Evolutionary conservation across 2,113 vertebrate genomes (phyloP).

Genomic region (Phocoena phocoena): DNA sequence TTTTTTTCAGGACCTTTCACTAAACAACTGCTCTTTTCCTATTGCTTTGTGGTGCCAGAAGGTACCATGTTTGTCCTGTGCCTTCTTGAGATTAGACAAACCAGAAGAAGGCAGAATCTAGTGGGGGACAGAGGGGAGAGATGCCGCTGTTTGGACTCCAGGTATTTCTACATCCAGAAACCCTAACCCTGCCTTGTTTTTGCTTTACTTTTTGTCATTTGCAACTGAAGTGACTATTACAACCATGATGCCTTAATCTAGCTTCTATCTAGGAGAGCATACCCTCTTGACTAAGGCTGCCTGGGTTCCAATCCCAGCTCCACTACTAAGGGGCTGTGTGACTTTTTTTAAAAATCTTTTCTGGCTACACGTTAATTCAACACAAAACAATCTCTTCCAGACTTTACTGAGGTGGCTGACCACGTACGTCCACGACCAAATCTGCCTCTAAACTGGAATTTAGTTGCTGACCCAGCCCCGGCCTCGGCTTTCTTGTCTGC

Average conservation of each 20-base stretch:
- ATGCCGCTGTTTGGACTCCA: neutral
- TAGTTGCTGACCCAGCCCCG: conserved; percentile 96
- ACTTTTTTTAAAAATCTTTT: neutral
- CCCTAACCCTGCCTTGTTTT: neutral
- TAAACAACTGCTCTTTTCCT: neutral
- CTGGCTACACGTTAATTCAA: no score
- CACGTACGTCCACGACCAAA: no score
- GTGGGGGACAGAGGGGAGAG: neutral
- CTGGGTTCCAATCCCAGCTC: neutral
- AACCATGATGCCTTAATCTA: neutral
- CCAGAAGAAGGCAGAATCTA: neutral
- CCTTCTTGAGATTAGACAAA: neutral
- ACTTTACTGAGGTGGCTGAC: no score
- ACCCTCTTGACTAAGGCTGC: neutral
- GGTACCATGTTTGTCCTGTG: neutral
- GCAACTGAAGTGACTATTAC: neutral
- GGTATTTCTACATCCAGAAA: neutral
- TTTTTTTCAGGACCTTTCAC: neutral
- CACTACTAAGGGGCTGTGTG: neutral
- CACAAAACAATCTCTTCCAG: no score
- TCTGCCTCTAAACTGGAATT: conserved; percentile 91
- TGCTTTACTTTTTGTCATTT: neutral
- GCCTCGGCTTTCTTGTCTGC: conserved; percentile 99
- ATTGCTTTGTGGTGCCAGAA: neutral
- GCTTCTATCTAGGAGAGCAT: neutral